phyloP scores from a whole-genome alignment of 1,140 invertebrate genomes.

The Rhynchophorus ferrugineus region DNA sequence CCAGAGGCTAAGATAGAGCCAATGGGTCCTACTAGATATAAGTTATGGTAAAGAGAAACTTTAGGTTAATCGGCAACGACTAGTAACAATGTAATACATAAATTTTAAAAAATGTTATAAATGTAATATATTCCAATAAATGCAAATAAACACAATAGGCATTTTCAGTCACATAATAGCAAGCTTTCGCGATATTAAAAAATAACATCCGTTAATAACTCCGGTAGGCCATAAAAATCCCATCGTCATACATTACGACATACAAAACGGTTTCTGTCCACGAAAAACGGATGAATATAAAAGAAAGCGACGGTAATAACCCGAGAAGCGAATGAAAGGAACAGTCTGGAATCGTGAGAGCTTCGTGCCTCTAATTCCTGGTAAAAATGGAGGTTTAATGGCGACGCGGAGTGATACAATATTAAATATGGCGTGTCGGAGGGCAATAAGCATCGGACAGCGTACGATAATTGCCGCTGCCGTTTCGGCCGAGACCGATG shows the following conservation, averaged over 20 bases:
- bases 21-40: too few species aligned
- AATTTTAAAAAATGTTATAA: too few species aligned
- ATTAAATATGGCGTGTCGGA: not conserved
- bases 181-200: too few species aligned
- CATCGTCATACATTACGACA: not conserved
- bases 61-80: too few species aligned
- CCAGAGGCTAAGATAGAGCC: too few species aligned
- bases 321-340: not conserved
- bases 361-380: not conserved
- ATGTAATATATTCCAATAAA: too few species aligned
- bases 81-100: too few species aligned
- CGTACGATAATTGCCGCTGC: not conserved
- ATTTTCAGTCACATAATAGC: too few species aligned
- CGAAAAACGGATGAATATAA: not conserved
- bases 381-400: not conserved
- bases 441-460: not conserved
- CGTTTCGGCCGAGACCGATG: not conserved
- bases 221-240: not conserved
- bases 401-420: not conserved
- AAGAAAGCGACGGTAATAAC: not conserved
- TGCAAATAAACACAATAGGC: too few species aligned
- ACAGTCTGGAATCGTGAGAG: not conserved
- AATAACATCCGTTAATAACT: not conserved
- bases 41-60: too few species aligned
- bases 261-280: not conserved